Base-by-base conservation (phyloP, 2,113 vertebrate species). In the Pagrus major region DNA sequence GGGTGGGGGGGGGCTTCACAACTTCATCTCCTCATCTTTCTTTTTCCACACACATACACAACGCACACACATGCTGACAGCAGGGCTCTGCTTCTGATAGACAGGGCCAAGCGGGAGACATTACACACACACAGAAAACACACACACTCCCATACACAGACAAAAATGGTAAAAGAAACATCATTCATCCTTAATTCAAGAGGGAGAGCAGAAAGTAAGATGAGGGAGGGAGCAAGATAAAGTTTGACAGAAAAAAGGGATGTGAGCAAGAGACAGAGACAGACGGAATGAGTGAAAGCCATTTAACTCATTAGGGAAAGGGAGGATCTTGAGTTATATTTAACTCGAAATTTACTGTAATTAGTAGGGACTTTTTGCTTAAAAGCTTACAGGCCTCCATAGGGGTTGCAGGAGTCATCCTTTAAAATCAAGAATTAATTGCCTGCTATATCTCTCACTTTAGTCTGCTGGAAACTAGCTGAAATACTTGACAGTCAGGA, bases 121-220 rank as follows among this genome's bases (percentile, higher is more conserved):
- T 91, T 92, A 77, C 76, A 74, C 87, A 85, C 60, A 91, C 79
- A 86, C 82, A 75, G 66, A 85, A 68, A 86, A 54, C 52, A 54
- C 79, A 84, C 76, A 84, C 76, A 68, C 75, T 44, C 59, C 21
- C 84, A 70, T 81, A 78, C 76, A 49, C 83, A 83, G 72, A 83
- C 72, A 69, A 55, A 90, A 91, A 90, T 76, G 72, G 69, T 81
- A 82, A 83, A 85, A 87, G 86, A 89, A 86, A 86, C 86, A 92
- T 91, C 87, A 90, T 89, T 90, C 91, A 90, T 92, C 89, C 80
- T 84, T 92, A 91, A 92, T 91, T 91, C 76, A 84, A 92, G 85
- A 89, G 84, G 78, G 83, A 89, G 86, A 87, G 82, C 78, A 56
- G 66, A 87, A 71, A 84, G 83, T 81, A 79, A 86, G 84, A 88